Conservation (phyloP, 2,113 vertebrate species). For the Merops nubicus region DNA sequence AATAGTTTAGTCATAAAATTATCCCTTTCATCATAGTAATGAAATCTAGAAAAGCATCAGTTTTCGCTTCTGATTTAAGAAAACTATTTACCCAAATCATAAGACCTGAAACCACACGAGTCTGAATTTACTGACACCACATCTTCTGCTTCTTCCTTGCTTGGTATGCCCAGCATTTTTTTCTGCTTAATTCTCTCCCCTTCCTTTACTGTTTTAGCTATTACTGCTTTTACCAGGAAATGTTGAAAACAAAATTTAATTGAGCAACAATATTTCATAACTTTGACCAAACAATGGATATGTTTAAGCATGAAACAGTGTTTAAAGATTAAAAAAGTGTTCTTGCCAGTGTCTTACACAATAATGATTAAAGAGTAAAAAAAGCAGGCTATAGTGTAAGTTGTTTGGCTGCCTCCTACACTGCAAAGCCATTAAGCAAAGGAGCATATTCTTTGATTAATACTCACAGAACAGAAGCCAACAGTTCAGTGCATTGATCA, state of each 20-base stretch:
- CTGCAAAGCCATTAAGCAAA: conserved; percentile 24
- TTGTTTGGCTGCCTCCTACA: not conserved
- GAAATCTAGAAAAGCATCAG: not conserved
- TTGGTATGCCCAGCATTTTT: not conserved
- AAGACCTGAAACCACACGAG: not conserved
- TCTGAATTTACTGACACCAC: not conserved
- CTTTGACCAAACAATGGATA: conserved; percentile 55
- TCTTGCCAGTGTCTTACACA: conserved; percentile 54
- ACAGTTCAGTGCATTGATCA: conserved; percentile 23
- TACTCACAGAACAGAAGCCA: conserved; percentile 31
- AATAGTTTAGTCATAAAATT: not conserved
- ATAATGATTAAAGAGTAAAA: conserved; percentile 13
- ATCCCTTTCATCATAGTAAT: not conserved
- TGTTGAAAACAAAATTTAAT: conserved; percentile 54
- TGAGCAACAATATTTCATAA: conserved; percentile 66
- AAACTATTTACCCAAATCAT: not conserved
- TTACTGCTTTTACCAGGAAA: conserved; percentile 44
- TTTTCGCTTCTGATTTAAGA: not conserved
- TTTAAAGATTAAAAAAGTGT: conserved; percentile 37
- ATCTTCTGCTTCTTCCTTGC: not conserved
- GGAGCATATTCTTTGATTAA: conserved; percentile 27
- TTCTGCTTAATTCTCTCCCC: not conserved
- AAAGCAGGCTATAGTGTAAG: not conserved
- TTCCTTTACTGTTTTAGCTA: conserved; percentile 20
- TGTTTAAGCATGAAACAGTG: conserved; percentile 51